Base-by-base conservation (phyloP, 2,113 vertebrate species). In the Callocephalon fimbriatum region DNA sequence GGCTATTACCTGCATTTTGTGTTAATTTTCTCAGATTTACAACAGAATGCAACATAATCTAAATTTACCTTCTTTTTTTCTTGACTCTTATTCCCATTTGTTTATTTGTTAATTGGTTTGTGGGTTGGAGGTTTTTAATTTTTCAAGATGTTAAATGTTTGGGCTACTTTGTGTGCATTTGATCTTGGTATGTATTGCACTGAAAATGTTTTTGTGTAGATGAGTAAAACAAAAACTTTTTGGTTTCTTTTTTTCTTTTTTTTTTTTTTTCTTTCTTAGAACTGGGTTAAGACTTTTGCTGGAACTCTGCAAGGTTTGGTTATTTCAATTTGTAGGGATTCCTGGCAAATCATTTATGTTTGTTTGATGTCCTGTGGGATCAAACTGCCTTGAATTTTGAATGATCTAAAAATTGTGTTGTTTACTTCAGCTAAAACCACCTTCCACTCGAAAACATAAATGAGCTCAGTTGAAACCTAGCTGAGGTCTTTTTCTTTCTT, bases 361-460 rank as follows among this genome's bases (percentile, higher is more conserved):
- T 96, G 89, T 89, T 93, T 79, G 93, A 72, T 2, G 37, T 87
- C 95, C 95, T 87, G 77, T 90, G 91, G 95, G 95, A 93, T 96
- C 89, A 96, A 95, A 90, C 90, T 91, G 90, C 95, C 93, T 93
- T 93, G 87, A 97, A 96, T 94, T 96, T 95, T 95, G 89, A 85
- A 96, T 91, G 90, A 91, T 90, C 74, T 94, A 48, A 96, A 96
- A 96, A 91, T 84, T 75, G 66, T 80, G 80, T 84, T 40, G 87
- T 96, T 97, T 96, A 91, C 93, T 96, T 91, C 77, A 4, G 77
- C 93, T 86, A 61, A 95, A 94, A 82, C 74, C 0, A 2, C 87
- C 84, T 96, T 95, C 91, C 87, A 95, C 91, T 96, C 80, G 92
- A 90, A 96, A 83, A 86, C 88, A 82, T 94, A 91, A 91, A 94